These are phyloP conservation scores for Petrosia ficiformis DNA, from an alignment of 37 sponge, comb jelly and placozoan genomes.

Conservation along the genomic window DNA sequence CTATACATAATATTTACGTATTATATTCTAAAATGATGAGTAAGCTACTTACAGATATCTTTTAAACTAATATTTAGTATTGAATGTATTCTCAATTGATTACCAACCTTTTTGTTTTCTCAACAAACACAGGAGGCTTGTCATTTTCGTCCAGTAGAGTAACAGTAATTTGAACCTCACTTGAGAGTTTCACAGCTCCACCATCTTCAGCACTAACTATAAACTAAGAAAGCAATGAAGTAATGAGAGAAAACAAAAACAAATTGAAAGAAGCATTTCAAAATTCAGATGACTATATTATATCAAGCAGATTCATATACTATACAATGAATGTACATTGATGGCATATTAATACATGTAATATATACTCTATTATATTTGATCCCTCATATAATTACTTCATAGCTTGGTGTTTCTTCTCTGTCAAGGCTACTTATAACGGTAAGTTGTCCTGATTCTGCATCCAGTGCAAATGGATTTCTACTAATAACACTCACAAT, in stretches of 20 bases:
- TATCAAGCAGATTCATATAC: too few relatives aligned
- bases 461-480: slow-evolving; percentile 34
- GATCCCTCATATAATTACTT: not conserved
- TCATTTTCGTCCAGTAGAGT: slow-evolving; percentile 38
- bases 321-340: too few relatives aligned
- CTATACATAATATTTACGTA: too few relatives aligned
- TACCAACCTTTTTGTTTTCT: not conserved
- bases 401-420: slow-evolving; percentile 11
- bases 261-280: too few relatives aligned
- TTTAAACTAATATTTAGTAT: too few relatives aligned
- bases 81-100: not conserved
- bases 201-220: slow-evolving; percentile 33
- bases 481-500: not conserved
- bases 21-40: too few relatives aligned
- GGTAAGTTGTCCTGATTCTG: slow-evolving; percentile 17
- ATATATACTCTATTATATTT: not conserved
- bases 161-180: slow-evolving; percentile 17
- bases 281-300: too few relatives aligned
- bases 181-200: not conserved
- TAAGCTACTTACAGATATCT: too few relatives aligned
- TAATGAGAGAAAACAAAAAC: not conserved
- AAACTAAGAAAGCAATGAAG: slow-evolving; percentile 10
- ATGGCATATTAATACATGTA: too few relatives aligned
- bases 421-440: slow-evolving; percentile 26
- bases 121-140: slow-evolving; percentile 20